Conservation (phyloP, 2,888 invertebrate species). For the Caenorhabditis virilis region DNA sequence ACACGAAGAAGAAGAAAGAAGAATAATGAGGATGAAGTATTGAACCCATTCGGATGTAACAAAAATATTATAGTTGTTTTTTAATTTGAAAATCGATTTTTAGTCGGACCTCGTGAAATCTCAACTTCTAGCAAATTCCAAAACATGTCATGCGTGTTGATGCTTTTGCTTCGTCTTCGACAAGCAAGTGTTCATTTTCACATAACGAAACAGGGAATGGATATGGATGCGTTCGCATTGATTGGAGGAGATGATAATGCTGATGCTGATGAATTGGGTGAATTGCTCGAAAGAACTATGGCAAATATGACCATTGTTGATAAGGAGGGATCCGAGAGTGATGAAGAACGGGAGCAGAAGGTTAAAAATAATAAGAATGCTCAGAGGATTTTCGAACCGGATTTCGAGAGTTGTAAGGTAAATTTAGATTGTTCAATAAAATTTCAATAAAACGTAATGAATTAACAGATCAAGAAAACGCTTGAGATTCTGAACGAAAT, state of each 20-base stretch:
- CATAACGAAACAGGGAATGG: conserved; percentile 75
- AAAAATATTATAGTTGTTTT: neutral
- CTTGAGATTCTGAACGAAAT: conserved; percentile 35
- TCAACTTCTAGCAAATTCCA: conserved; percentile 31
- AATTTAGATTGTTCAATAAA: too few relatives aligned
- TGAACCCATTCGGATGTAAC: conserved; percentile 54
- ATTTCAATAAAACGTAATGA: too few relatives aligned
- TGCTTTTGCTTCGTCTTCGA: conserved; percentile 81
- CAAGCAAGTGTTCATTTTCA: conserved; percentile 89
- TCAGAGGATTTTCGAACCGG: conserved; percentile 44
- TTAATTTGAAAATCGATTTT: conserved; percentile 9
- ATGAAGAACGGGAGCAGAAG: neutral
- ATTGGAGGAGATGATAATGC: conserved; percentile 44
- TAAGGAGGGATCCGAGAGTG: conserved; percentile 21
- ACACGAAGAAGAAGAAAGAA: conserved; percentile 15
- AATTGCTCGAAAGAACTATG: conserved; percentile 47
- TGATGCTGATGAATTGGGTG: conserved; percentile 16
- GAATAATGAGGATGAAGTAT: conserved; percentile 27
- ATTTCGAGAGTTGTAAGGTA: conserved; percentile 29
- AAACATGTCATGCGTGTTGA: conserved; percentile 72
- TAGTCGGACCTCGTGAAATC: conserved; percentile 42
- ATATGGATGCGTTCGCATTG: conserved; percentile 59
- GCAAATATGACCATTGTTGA: conserved; percentile 46
- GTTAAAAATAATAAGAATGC: conserved; percentile 5
- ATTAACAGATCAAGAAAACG: conserved; percentile 32